Base-by-base conservation (phyloP, 1,140 invertebrate genomes). In the Drosophila neocordata region DNA sequence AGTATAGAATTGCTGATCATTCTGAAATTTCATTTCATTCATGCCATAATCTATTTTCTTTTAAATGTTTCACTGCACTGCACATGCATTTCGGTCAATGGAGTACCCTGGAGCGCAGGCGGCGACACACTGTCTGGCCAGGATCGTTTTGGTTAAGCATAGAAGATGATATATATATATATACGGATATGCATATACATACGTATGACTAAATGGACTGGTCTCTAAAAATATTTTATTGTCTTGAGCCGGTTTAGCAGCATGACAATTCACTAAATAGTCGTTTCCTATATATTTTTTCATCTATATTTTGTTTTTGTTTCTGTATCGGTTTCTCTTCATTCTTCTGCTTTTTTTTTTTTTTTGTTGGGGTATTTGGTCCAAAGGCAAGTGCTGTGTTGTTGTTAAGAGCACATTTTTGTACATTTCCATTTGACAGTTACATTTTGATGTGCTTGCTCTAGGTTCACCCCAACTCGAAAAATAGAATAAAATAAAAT, bases 11-110 rank as follows among this genome's bases (percentile, higher is more conserved):
- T 87, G 82, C 82, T 82, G 82, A 87, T 88, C 82, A 87, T 87
- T 87, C 82, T 87, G 83, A 87, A 88, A 88, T 87, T 88, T 87
- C 83, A 88, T 85, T 85, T 85, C 82, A 87, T 87, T 87, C 82
- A 87, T 88, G 68, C 38, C 52, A 79, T 87, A 87, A 87, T 87
- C 82, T 87, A 87, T 87, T 87, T 87, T 87, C 83, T 67, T 87
- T 88, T 82, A 87, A 87, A 88, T 82, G 78, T 65, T 70, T 87
- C 82, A 69, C 48, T 77, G 51, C 13, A 51, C 62, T 8, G 15
- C 69, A 15, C 53, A 38, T 37, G 48, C 67, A 44, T 34, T 62
- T 38, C 41, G 41, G 48, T 64, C 34, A 85, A 73, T 70, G 78
- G 60, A 22, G 41, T 48, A 35, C 73, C 41, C 41, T 76, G 80